Evolutionary conservation across 1,140 invertebrate species (phyloP), one percentile per base, ranked within the genome.

Genomic region (Apis florea): DNA sequence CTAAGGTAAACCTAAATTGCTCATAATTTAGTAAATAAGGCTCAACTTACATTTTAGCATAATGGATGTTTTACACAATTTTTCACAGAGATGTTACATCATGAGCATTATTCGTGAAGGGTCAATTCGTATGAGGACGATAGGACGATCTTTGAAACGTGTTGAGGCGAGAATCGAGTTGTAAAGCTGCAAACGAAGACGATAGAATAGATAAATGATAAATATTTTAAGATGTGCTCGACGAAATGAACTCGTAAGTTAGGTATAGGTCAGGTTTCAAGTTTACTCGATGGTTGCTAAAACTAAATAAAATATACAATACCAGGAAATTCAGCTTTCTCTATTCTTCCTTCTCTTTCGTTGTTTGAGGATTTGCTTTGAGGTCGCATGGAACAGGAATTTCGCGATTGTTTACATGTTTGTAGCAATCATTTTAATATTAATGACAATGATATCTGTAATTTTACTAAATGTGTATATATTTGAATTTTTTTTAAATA

Each of bases 151-250:
- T 9, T 26, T 61, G 59, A 8, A 2, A 40, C 11, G 61, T 70
- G 21, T 61, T n/a, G n/a, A 72, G 54, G 47, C 13, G 17, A 54
- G 51, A 19, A 19, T 10, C 24, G 21, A 71, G 31, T 13, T 26
- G 24, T n/a, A 53, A 74, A 59, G 53, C 11, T 21, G 51, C 59
- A 76, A 59, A 24, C 64, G 17, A 10, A 78, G 31, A 12, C 64
- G 67, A 8, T 51, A 61, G 31, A 79, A 63, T 54, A 61, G 67
- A 58, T 31, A 64, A 79, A 71, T 31, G 53, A 58, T 85, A 68
- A 89, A 89, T 87, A 87, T 87, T 87, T 89, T 79, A 87, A 58
- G 75, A 69, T 63, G 78, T 64, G 87, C 67, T 69, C 53, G 74
- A 61, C 74, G 85, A 87, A 87, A 87, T 64, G 85, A 86, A 86